A percentile compares a stretch with the other conserved stretches of the same genome.
Conservation (phyloP, 2,888 invertebrate genomes). For the Tetranychus truncatus region DNA sequence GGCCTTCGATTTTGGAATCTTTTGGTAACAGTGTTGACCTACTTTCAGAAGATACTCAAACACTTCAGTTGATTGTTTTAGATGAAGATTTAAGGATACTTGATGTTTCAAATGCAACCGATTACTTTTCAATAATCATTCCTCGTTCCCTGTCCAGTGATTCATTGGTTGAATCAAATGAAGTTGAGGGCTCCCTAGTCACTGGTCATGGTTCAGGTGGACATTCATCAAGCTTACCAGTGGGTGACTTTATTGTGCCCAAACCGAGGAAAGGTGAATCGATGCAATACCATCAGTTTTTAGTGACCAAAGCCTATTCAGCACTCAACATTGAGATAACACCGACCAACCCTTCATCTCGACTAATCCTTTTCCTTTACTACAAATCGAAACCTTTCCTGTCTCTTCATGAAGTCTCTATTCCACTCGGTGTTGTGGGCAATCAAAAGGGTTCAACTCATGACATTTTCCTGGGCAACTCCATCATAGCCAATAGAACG, state of each 20-base stretch:
- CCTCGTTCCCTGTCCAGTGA: constrained; percentile 24
- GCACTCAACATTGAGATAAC: constrained; percentile 28
- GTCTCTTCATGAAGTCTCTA: constrained; percentile 26
- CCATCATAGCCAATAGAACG: constrained; percentile 27
- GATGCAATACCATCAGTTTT: constrained; percentile 29
- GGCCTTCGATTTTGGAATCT: constrained; percentile 28
- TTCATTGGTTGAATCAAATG: constrained; percentile 5
- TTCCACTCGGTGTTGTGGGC: constrained; percentile 23
- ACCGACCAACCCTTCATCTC: constrained; percentile 25
- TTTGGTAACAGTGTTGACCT: constrained; percentile 28
- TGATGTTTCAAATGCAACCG: constrained; percentile 26
- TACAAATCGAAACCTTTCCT: constrained; percentile 26
- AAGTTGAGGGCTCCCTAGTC: not conserved
- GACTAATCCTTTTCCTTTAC: constrained; percentile 26
- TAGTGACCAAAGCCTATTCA: constrained; percentile 28
- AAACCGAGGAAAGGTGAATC: constrained; percentile 28
- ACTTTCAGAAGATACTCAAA: constrained; percentile 28
- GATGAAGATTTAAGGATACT: constrained; percentile 26
- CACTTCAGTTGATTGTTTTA: constrained; percentile 27
- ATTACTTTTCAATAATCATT: constrained; percentile 28
- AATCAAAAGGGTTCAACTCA: constrained; percentile 16
- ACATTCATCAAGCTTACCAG: constrained; percentile 21
- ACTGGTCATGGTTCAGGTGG: not conserved
- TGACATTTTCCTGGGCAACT: constrained; percentile 27
- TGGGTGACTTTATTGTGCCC: constrained; percentile 25